phyloP scores from a whole-genome alignment of 2,797 vertebrate genomes.

The Austrolebias charrua region DNA sequence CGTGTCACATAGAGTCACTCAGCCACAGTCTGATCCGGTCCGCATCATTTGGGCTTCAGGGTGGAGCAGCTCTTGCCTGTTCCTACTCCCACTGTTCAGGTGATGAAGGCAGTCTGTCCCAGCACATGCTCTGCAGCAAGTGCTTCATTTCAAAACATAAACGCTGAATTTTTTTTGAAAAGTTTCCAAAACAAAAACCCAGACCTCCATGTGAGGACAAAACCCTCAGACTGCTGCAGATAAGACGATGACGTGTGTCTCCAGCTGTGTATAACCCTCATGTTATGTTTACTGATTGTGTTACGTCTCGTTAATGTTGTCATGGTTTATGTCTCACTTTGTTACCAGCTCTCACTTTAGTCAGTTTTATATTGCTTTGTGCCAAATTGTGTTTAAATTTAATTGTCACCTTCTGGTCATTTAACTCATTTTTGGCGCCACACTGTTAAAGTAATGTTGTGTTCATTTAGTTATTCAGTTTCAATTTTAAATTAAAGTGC shows the following conservation, averaged over 20 bases:
- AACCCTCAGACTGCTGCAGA: not conserved
- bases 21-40: no score
- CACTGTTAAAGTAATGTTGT: no score
- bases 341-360: not conserved
- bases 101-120: not conserved
- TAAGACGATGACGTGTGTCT: no score
- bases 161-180: not conserved
- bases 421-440: no score
- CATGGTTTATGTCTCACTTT: not conserved
- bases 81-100: slow-evolving; percentile 8
- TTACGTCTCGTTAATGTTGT: not conserved
- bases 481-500: no score
- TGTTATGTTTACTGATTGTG: not conserved
- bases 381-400: no score
- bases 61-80: slow-evolving; percentile 2
- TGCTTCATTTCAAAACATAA: not conserved
- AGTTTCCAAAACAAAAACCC: not conserved
- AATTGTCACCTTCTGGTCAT: no score
- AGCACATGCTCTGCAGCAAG: not conserved
- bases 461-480: no score
- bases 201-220: not conserved
- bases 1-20: no score
- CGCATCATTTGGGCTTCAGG: no score
- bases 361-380: not conserved
- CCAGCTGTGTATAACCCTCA: not conserved